Percentiles rank a stretch among this genome's conserved stretches.
These are phyloP conservation scores for Tubulanus polymorphus DNA, from an alignment of 2,888 invertebrate genomes.

Conservation along the genomic window DNA sequence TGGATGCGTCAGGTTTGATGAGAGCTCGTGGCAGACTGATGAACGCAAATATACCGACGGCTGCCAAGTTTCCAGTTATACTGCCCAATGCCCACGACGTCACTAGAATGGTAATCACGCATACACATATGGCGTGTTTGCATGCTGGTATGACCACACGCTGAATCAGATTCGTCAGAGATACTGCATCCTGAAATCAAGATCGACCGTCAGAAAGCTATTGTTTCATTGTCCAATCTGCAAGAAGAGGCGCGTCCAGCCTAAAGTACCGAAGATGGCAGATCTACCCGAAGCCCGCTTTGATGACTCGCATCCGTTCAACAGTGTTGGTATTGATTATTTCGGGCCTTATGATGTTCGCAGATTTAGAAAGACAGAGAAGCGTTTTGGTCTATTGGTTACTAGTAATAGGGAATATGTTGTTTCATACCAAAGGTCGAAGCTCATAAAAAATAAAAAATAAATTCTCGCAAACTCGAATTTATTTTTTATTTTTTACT, in stretches of 20 bases:
- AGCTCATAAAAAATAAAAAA: too few relatives aligned
- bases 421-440: too few relatives aligned
- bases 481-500: too few relatives aligned
- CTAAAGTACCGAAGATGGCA: background rate
- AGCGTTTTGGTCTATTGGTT: too few relatives aligned
- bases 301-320: too few relatives aligned
- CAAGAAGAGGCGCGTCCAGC: background rate
- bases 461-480: too few relatives aligned
- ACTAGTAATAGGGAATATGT: too few relatives aligned
- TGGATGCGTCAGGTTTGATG: background rate
- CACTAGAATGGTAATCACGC: background rate
- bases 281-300: background rate
- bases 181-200: slow-evolving; percentile 3
- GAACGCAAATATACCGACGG: background rate
- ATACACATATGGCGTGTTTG: too few relatives aligned
- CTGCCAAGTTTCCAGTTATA: slow-evolving; percentile 4
- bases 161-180: background rate
- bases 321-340: background rate
- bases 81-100: slow-evolving; percentile 3
- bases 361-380: too few relatives aligned
- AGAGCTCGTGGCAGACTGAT: background rate
- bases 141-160: too few relatives aligned
- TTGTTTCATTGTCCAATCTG: too few relatives aligned
- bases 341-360: too few relatives aligned
- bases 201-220: background rate